These are phyloP conservation scores for Phoenicopterus ruber DNA, from an alignment of 2,113 vertebrate genomes.

Conservation along the genomic window DNA sequence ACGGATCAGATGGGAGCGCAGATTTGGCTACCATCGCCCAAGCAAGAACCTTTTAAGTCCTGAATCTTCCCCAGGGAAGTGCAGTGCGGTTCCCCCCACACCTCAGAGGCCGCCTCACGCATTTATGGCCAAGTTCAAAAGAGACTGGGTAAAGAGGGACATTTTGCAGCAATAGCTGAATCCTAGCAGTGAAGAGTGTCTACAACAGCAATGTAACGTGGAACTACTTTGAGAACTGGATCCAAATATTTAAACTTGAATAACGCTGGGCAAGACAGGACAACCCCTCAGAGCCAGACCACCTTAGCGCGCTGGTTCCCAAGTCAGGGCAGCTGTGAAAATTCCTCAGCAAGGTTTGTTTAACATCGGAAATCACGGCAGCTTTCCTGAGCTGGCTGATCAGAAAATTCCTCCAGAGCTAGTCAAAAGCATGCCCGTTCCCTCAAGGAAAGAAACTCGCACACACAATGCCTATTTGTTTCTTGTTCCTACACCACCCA, in stretches of 20 bases:
- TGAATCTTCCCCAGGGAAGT: neutral
- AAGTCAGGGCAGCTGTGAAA: neutral
- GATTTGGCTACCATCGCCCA: neutral
- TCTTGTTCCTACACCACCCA: neutral
- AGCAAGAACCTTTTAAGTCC: neutral
- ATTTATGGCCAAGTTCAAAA: neutral
- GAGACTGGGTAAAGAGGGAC: neutral
- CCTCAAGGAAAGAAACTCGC: neutral
- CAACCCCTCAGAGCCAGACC: neutral
- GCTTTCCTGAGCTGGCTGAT: neutral
- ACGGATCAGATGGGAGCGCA: neutral
- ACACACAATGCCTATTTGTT: neutral
- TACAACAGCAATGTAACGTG: neutral
- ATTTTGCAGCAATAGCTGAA: neutral
- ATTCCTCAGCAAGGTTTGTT: neutral
- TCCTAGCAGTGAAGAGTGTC: neutral
- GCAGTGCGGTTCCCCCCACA: fast-evolving
- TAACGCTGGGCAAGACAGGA: neutral
- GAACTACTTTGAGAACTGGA: neutral
- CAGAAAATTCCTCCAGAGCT: neutral
- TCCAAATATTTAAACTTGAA: neutral
- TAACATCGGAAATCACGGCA: neutral
- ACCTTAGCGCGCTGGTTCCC: neutral
- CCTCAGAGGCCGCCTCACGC: neutral
- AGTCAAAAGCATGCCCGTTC: neutral